Conservation (phyloP, 1,140 invertebrate species). For the Drosophila aff. region DNA sequence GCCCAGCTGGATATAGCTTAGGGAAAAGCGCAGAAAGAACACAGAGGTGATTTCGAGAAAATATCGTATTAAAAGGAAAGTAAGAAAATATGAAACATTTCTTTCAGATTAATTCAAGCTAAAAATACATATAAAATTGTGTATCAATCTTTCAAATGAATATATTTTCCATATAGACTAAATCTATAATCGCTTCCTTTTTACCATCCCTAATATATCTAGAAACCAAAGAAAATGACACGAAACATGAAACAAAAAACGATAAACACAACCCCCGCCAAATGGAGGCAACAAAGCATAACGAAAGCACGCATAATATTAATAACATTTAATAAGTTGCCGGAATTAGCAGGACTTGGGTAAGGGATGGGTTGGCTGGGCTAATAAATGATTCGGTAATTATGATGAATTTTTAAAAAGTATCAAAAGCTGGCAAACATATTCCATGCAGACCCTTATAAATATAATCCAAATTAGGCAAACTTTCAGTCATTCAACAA, state of each 20-base stretch:
- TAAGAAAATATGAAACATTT: not conserved
- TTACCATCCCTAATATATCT: not conserved
- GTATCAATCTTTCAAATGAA: too few relatives aligned
- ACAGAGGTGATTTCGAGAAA: not conserved
- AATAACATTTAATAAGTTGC: conserved; percentile 81
- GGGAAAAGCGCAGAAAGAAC: not conserved
- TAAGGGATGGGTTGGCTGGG: not conserved
- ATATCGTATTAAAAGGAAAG: not conserved
- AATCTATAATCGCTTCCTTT: not conserved
- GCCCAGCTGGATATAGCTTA: conserved; percentile 64
- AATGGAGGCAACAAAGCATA: conserved; percentile 36
- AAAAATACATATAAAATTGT: too few relatives aligned
- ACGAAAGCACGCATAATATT: conserved; percentile 66
- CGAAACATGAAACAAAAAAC: conserved; percentile 28
- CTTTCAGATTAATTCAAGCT: too few relatives aligned
- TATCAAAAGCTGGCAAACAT: conserved; percentile 25
- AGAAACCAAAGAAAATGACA: conserved; percentile 25
- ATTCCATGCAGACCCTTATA: conserved; percentile 11
- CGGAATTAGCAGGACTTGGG: conserved; percentile 50
- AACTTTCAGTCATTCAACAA: conserved; percentile 23
- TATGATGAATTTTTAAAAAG: conserved; percentile 56
- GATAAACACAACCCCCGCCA: conserved; percentile 9
- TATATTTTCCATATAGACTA: not conserved
- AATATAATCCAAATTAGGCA: conserved; percentile 23
- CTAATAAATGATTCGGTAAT: conserved; percentile 52